Conservation (phyloP, 1,140 invertebrate genomes). For the Vanessa tameamea region DNA sequence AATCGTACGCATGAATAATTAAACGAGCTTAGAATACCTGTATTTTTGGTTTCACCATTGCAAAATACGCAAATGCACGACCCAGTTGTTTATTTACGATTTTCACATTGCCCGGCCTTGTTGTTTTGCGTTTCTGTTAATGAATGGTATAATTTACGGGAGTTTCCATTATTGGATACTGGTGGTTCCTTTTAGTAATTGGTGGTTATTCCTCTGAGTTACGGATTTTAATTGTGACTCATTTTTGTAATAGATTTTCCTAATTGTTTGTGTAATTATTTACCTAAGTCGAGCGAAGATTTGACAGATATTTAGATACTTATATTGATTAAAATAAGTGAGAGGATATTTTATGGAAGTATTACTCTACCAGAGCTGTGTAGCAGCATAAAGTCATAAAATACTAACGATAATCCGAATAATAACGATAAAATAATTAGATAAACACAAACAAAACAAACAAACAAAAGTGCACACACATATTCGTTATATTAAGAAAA, state of each 20-base stretch:
- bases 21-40: background rate
- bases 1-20: background rate
- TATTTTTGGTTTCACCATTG: background rate
- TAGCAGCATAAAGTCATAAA: too few species aligned
- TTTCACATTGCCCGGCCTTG: conserved; percentile 15
- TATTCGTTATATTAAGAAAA: too few species aligned
- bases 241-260: background rate
- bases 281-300: too few species aligned
- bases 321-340: too few species aligned
- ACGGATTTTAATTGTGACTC: background rate
- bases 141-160: conserved; percentile 19
- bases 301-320: too few species aligned
- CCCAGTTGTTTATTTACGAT: conserved; percentile 25
- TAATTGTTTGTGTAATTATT: background rate
- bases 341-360: too few species aligned
- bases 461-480: too few species aligned
- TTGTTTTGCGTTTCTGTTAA: conserved; percentile 21
- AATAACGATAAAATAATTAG: too few species aligned
- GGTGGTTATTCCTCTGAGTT: background rate
- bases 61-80: conserved; percentile 21
- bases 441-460: too few species aligned
- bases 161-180: conserved; percentile 22
- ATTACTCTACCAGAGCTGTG: too few species aligned
- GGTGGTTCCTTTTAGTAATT: conserved; percentile 1
- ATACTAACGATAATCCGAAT: too few species aligned